phyloP scores from a whole-genome alignment of 2,113 vertebrate genomes.

The Mystacornis crossleyi region DNA sequence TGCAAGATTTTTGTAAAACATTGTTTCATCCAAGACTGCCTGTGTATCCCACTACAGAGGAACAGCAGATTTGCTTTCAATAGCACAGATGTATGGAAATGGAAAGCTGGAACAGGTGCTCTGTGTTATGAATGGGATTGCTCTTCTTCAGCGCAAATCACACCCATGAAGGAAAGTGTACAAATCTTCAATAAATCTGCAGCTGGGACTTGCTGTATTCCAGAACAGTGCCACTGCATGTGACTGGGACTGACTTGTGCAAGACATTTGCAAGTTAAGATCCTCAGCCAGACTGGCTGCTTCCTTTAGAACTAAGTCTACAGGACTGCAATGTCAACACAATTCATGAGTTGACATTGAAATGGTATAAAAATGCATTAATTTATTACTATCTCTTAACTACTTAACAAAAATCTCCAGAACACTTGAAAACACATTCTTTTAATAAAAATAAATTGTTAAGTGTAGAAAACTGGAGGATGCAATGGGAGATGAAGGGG shows the following conservation, averaged over 20 bases:
- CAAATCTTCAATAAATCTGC: neutral
- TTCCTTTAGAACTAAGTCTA: neutral
- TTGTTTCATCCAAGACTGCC: neutral
- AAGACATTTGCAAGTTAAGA: neutral
- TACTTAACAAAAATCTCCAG: neutral
- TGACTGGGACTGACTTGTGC: neutral
- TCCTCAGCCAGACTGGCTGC: neutral
- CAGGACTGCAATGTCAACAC: neutral
- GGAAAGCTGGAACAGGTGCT: neutral
- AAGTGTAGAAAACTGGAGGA: neutral
- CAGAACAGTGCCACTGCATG: neutral
- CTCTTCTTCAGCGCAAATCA: neutral
- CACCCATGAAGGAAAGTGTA: neutral
- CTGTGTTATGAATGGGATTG: neutral
- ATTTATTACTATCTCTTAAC: neutral
- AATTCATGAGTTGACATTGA: neutral
- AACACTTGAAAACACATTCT: neutral
- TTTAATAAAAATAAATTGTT: neutral
- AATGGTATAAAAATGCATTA: neutral
- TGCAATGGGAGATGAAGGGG: neutral
- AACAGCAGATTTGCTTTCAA: neutral
- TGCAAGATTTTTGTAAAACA: neutral
- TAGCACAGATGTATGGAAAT: neutral
- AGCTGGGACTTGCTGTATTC: neutral
- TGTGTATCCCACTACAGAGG: neutral